Conservation (phyloP, 2,113 vertebrate genomes). For the Otolemur garnettii region DNA sequence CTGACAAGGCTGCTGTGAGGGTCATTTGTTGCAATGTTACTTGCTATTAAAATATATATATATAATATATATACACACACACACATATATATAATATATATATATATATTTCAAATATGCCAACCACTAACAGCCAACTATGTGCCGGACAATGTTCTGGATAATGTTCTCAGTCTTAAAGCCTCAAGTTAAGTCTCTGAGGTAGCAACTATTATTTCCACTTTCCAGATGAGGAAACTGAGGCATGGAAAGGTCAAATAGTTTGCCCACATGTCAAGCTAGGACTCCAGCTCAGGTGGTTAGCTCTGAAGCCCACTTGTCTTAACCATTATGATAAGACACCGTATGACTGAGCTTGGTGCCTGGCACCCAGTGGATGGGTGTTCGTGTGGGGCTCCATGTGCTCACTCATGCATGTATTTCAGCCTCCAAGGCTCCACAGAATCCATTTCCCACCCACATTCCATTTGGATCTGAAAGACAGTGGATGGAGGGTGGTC, state of each 20-base stretch:
- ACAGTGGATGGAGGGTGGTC: not conserved
- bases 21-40: not conserved
- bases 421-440: conserved; percentile 9
- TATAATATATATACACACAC: not conserved
- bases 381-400: not conserved
- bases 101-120: not conserved
- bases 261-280: conserved; percentile 17
- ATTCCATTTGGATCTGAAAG: conserved; percentile 1
- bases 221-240: conserved; percentile 45
- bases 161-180: conserved; percentile 26
- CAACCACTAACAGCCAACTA: not conserved
- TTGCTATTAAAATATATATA: conserved; percentile 25
- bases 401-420: not conserved
- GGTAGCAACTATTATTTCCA: conserved; percentile 3
- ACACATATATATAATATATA: too few species aligned
- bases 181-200: conserved; percentile 2
- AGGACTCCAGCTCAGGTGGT: not conserved
- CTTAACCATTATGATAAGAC: conserved; percentile 7
- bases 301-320: not conserved
- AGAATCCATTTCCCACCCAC: not conserved
- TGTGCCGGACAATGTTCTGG: not conserved
- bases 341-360: not conserved
- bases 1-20: conserved; percentile 41
- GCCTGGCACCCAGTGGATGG: not conserved
- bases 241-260: not conserved